These are phyloP conservation scores for Orchestia grillus DNA, from an alignment of 1,140 invertebrate species.

Conservation along the genomic window DNA sequence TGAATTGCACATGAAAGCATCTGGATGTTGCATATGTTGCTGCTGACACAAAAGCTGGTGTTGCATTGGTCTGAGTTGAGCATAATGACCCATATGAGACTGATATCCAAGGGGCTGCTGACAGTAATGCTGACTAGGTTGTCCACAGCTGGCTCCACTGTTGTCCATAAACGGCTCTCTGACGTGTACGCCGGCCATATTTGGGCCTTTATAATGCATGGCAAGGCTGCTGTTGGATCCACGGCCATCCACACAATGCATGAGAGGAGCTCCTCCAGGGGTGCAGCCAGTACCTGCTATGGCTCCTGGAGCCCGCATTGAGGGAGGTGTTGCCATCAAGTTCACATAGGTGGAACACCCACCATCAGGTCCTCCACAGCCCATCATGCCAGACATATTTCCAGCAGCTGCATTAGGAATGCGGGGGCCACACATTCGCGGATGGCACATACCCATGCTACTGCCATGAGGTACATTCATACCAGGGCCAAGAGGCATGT, in stretches of 20 bases:
- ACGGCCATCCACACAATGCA: slow-evolving; percentile 7
- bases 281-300: neutral
- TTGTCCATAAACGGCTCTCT: neutral
- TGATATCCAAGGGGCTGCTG: slow-evolving; percentile 38
- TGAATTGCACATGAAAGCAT: slow-evolving; percentile 19
- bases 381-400: neutral
- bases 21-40: slow-evolving; percentile 16
- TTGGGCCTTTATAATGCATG: slow-evolving; percentile 9
- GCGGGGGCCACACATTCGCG: slow-evolving; percentile 9
- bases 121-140: slow-evolving; percentile 19
- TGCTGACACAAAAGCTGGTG: slow-evolving; percentile 28
- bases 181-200: neutral
- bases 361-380: neutral
- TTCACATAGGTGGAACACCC: neutral
- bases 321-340: neutral
- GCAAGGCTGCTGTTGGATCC: neutral
- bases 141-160: slow-evolving; percentile 7
- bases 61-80: neutral
- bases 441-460: neutral
- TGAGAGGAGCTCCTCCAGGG: neutral
- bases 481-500: neutral
- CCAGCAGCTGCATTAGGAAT: neutral
- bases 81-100: slow-evolving; percentile 16
- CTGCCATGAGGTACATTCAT: neutral
- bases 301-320: neutral